A percentile compares a stretch with the other conserved stretches of the same genome.
phyloP scores from a whole-genome alignment of 2,797 vertebrate species.

The Limnodromus scolopaceus region DNA sequence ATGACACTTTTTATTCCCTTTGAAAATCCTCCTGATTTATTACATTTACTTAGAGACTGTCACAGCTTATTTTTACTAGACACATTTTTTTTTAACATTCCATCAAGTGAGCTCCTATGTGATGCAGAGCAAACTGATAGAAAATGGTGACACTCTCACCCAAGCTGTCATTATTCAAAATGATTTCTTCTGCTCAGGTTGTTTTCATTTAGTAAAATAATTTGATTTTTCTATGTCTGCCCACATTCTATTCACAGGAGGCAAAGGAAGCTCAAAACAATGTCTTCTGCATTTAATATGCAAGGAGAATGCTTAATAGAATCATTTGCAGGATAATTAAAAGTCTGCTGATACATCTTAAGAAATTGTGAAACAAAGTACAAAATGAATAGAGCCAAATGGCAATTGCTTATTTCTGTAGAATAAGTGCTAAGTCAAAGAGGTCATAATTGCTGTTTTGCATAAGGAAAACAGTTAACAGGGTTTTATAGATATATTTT shows the following conservation, averaged over 20 bases:
- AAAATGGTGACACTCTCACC: constrained; percentile 74
- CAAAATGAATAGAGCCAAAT: constrained; percentile 65
- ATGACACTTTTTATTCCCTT: constrained; percentile 79
- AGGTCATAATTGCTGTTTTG: constrained; percentile 72
- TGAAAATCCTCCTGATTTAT: constrained; percentile 79
- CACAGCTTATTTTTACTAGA: constrained; percentile 77
- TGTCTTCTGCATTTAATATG: constrained; percentile 77
- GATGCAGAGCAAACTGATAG: constrained; percentile 70
- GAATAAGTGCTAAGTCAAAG: constrained; percentile 74
- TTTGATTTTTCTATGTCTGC: constrained; percentile 76
- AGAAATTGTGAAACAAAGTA: constrained; percentile 75
- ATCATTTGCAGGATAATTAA: constrained; percentile 78
- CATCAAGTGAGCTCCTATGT: constrained; percentile 68
- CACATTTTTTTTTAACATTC: constrained; percentile 66
- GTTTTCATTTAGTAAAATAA: constrained; percentile 77
- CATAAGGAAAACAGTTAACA: constrained; percentile 70
- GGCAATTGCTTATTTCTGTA: constrained; percentile 74
- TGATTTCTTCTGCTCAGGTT: constrained; percentile 76
- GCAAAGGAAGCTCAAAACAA: constrained; percentile 73
- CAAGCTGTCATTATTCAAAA: constrained; percentile 72
- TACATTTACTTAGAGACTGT: constrained; percentile 80
- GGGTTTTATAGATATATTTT: constrained; percentile 72
- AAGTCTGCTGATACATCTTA: constrained; percentile 72
- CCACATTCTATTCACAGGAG: constrained; percentile 72
- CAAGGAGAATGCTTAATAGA: constrained; percentile 75